These are phyloP conservation scores for Melanotaenia parkinsoni DNA, from an alignment of 2,797 vertebrate genomes.

Conservation along the genomic window DNA sequence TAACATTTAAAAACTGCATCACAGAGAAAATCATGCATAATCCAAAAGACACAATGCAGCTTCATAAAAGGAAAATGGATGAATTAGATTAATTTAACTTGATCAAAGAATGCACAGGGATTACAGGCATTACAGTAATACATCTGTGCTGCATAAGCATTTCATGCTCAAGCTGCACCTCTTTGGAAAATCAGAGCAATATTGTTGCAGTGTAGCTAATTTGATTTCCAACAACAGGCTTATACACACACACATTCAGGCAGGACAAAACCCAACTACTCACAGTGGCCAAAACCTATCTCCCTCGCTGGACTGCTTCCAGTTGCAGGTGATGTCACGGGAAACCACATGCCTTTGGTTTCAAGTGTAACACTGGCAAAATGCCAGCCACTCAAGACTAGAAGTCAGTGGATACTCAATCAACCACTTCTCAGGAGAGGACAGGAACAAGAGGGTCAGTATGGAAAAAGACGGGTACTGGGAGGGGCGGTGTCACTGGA, in stretches of 20 bases:
- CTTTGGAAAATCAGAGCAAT: constrained; percentile 25
- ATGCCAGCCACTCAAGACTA: constrained; percentile 34
- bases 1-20: neutral
- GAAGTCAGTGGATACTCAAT: constrained; percentile 32
- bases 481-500: constrained; percentile 18
- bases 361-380: constrained; percentile 41
- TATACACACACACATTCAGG: constrained; percentile 4
- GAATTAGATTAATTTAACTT: constrained; percentile 35
- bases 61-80: constrained; percentile 3
- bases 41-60: neutral
- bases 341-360: constrained; percentile 76
- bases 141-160: constrained; percentile 44
- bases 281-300: constrained; percentile 72
- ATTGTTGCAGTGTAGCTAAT: neutral
- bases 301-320: constrained; percentile 67
- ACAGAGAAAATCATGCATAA: neutral
- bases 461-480: constrained; percentile 18
- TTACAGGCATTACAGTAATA: constrained; percentile 52
- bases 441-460: constrained; percentile 24
- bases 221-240: constrained; percentile 17
- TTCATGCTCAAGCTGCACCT: constrained; percentile 26
- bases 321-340: constrained; percentile 62
- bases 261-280: constrained; percentile 53
- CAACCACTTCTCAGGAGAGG: constrained; percentile 45
- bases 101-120: constrained; percentile 38